Percentiles rank a stretch among this genome's conserved stretches.
Conservation (phyloP, 2,797 vertebrate species). For the Bradypodion ventrale region DNA sequence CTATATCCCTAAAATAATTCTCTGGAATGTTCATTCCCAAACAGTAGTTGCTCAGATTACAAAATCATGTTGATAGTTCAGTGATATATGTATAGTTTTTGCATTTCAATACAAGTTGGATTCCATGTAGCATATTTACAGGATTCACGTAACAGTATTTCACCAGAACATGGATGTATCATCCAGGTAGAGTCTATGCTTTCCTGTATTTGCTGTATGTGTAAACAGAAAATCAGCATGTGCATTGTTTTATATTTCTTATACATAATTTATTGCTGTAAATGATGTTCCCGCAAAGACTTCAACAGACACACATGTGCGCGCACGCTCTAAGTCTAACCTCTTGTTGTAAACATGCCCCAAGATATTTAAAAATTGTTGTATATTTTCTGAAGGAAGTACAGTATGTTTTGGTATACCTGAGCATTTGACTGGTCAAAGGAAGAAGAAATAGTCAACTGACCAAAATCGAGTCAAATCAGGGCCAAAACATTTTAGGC, state of each 20-base stretch:
- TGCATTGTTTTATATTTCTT: neutral
- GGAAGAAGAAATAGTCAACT: neutral
- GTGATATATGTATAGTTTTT: neutral
- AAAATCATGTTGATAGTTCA: neutral
- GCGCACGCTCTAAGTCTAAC: neutral
- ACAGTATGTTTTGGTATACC: neutral
- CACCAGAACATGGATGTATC: neutral
- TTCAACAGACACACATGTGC: neutral
- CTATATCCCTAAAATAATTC: too few species aligned
- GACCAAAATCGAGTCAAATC: neutral
- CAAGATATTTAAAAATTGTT: neutral
- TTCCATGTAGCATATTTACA: neutral
- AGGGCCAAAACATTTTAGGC: neutral
- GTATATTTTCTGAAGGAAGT: neutral
- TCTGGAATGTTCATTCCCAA: too few species aligned
- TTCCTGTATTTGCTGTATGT: neutral
- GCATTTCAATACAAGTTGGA: neutral
- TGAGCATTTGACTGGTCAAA: neutral
- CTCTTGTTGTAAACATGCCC: neutral
- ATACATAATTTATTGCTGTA: neutral
- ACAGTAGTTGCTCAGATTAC: neutral
- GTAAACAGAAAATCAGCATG: neutral
- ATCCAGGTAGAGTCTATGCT: neutral
- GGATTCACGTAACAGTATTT: neutral
- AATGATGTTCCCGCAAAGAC: too few species aligned